Percentiles rank a stretch among this genome's conserved stretches.
Evolutionary conservation across 2,113 vertebrate species (phyloP).

Genomic region (Notothenia coriiceps): DNA sequence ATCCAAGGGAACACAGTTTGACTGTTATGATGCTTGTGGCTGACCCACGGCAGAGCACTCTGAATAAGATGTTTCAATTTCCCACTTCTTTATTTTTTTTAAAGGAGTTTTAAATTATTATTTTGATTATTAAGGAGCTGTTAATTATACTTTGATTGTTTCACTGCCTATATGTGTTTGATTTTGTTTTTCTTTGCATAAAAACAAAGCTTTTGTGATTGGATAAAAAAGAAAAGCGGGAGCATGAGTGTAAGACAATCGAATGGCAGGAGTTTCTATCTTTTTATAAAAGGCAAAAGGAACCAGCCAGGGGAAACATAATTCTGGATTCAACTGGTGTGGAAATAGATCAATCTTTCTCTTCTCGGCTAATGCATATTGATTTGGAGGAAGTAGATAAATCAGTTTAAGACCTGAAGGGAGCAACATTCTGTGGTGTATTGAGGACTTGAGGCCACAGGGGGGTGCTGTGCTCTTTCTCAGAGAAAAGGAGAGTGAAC

Average conservation of each 20-base stretch:
- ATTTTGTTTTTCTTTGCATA: constrained; percentile 50
- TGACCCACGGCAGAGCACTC: constrained; percentile 56
- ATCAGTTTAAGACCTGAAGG: neutral
- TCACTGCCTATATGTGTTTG: constrained; percentile 46
- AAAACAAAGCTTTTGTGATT: constrained; percentile 53
- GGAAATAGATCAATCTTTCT: neutral
- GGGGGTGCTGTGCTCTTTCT: constrained; percentile 17
- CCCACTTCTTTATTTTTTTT: constrained; percentile 40
- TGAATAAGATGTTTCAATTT: constrained; percentile 69
- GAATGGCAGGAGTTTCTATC: neutral
- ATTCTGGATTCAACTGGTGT: neutral
- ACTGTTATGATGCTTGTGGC: constrained; percentile 77
- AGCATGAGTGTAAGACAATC: constrained; percentile 68
- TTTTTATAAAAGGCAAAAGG: constrained; percentile 35
- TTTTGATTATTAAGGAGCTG: constrained; percentile 63
- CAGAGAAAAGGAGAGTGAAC: no score
- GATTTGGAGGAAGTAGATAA: neutral
- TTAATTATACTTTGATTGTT: constrained; percentile 71
- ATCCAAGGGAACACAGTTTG: constrained; percentile 42
- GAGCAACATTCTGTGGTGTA: neutral
- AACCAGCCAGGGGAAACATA: constrained; percentile 6
- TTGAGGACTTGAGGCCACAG: constrained; percentile 25
- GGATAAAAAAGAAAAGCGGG: constrained; percentile 12
- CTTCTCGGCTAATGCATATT: constrained; percentile 5
- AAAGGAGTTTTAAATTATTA: constrained; percentile 72